Evolutionary conservation across 2,797 vertebrate species (phyloP), one percentile per base, ranked within the genome.

Genomic region (Margarornis squamiger): DNA sequence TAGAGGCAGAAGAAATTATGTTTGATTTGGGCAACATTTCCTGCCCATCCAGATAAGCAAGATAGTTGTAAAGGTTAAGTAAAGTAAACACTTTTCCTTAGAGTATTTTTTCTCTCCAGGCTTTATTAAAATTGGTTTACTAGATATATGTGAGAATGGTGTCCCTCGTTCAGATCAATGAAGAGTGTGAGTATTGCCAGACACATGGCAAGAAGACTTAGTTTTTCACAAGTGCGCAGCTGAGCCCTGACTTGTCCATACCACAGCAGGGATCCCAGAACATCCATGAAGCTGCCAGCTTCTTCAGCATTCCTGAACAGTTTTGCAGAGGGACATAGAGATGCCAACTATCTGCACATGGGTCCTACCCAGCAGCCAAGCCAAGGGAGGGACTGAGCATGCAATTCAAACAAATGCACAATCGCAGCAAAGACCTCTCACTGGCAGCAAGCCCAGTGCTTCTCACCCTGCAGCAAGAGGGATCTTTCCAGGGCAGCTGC

Each of bases 131-230:
- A 83, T 27, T 72, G 17, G 2, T 9, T 74, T 83, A 12, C 27
- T 55, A 67, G 73, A 77, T 39, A 14, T 14, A n/a, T 0, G 0
- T 26, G 41, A 57, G 57, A 82, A 43, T 1, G 6, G 15, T 16
- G 8, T 48, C 48, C 26, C 12, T 84, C 17, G 20, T 51, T 72
- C 48, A 79, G 46, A 68, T 6, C 34, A 54, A 3, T 0, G 0
- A 17, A 51, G 9, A 70, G 13, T 26, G 30, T n/a, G 21, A 81
- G 15, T 15, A 39, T 32, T 86, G 20, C 29, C 58, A 74, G 48
- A 58, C 17, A 34, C 11, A 8, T 12, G 43, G 55, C 51, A 80
- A 0, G 0, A 43, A 49, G 9, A 63, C 36, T 48, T 32, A 9
- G 12, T 11, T 88, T 83, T 73, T 34, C 2, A 3, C n/a, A 65